A percentile compares a stretch with the other conserved stretches of the same genome.
Conservation (phyloP, 2,797 vertebrate species). For the Sitta carolinensis region DNA sequence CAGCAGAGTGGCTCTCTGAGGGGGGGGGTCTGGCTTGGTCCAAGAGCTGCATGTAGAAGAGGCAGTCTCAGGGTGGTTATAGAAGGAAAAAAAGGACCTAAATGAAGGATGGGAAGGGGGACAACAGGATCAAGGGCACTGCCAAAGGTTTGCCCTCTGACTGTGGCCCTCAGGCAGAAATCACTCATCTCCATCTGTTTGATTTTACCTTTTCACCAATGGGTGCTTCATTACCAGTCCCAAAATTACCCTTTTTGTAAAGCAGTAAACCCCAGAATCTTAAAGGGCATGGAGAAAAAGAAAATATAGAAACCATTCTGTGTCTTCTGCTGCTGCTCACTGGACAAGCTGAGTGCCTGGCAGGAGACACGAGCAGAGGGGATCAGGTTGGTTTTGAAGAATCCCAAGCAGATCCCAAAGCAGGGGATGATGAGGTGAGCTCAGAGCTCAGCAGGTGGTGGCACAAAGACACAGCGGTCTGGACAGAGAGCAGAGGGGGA, state of each 20-base stretch:
- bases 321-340: not conserved
- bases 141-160: conserved; percentile 21
- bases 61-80: not conserved
- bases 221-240: not conserved
- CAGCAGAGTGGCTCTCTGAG: not conserved
- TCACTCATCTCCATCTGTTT: not conserved
- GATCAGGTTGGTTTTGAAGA: not conserved
- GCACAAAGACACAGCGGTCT: not conserved
- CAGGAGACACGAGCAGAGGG: not conserved
- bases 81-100: not conserved
- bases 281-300: fast-evolving
- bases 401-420: not conserved
- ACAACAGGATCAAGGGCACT: not conserved
- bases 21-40: not conserved
- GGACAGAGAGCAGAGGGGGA: not conserved
- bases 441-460: not conserved
- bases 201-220: not conserved
- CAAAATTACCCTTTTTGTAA: not conserved
- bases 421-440: not conserved
- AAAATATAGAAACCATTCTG: not conserved
- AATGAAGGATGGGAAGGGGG: conserved; percentile 16
- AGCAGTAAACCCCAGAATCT: not conserved
- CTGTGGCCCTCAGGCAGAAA: not conserved
- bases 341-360: not conserved
- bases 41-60: not conserved